These are phyloP conservation scores for Zonitis immaculata DNA, from an alignment of 2,888 invertebrate genomes.

Conservation along the genomic window DNA sequence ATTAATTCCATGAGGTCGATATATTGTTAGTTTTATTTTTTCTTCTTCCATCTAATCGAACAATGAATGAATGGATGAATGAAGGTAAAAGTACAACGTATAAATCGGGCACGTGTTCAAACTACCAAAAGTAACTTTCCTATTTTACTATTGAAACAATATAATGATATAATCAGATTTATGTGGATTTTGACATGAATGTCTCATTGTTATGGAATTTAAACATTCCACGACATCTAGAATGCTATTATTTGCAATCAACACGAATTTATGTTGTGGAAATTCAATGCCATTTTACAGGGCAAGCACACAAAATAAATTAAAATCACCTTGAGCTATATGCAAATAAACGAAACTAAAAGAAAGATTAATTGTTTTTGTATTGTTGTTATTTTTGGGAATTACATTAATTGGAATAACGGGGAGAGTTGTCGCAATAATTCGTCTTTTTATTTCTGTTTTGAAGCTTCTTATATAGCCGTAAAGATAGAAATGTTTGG, in stretches of 20 bases:
- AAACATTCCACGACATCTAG: background rate
- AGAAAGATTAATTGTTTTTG: no score
- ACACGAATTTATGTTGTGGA: background rate
- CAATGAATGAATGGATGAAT: no score
- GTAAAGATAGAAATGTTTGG: slow-evolving; percentile 8
- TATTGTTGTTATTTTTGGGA: no score
- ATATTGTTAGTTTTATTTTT: no score
- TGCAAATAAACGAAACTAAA: no score
- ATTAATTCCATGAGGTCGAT: no score
- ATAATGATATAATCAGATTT: background rate
- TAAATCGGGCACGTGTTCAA: background rate
- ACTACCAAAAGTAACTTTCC: background rate
- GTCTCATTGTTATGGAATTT: background rate
- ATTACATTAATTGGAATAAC: background rate
- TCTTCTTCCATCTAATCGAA: no score
- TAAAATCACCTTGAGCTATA: background rate
- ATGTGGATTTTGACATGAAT: background rate
- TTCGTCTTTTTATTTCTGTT: background rate
- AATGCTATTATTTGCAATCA: background rate
- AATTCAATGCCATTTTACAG: background rate
- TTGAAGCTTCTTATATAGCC: background rate
- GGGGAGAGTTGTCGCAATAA: background rate
- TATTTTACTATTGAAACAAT: background rate
- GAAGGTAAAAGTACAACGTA: no score
- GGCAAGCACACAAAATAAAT: background rate